phyloP scores from a whole-genome alignment of 2,797 vertebrate genomes.

The Heteromormyrus szaboi region DNA sequence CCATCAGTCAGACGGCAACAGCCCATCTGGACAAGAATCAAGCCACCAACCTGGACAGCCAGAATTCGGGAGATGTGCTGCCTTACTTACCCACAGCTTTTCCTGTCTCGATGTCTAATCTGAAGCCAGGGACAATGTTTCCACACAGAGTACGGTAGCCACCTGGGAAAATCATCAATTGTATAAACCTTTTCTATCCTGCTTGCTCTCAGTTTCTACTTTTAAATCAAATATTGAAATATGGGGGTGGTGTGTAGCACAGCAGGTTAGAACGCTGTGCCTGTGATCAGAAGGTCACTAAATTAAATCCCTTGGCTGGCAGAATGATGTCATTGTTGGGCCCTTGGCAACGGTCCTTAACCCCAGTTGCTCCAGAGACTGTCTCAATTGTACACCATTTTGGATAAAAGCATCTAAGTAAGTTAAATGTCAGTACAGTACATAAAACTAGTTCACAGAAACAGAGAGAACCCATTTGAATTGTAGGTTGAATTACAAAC shows the following conservation, averaged over 20 bases:
- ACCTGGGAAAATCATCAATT: slow-evolving; percentile 42
- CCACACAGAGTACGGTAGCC: slow-evolving; percentile 71
- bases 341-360: not conserved
- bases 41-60: not conserved
- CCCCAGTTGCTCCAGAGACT: not conserved
- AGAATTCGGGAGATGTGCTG: not conserved
- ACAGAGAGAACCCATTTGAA: not conserved
- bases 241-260: not conserved
- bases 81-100: slow-evolving; percentile 69
- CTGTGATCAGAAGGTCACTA: not conserved
- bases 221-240: not conserved
- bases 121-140: slow-evolving; percentile 69
- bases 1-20: not conserved
- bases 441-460: not conserved
- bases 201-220: not conserved
- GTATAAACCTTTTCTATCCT: not conserved
- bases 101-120: slow-evolving; percentile 74
- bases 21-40: not conserved
- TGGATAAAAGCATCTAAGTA: not conserved
- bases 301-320: not conserved
- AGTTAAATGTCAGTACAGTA: not conserved
- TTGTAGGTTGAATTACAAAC: not conserved
- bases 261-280: not conserved
- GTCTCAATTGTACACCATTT: not conserved
- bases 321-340: not conserved